phyloP scores from a whole-genome alignment of 2,797 vertebrate genomes.

The Lutjanus argentimaculatus region DNA sequence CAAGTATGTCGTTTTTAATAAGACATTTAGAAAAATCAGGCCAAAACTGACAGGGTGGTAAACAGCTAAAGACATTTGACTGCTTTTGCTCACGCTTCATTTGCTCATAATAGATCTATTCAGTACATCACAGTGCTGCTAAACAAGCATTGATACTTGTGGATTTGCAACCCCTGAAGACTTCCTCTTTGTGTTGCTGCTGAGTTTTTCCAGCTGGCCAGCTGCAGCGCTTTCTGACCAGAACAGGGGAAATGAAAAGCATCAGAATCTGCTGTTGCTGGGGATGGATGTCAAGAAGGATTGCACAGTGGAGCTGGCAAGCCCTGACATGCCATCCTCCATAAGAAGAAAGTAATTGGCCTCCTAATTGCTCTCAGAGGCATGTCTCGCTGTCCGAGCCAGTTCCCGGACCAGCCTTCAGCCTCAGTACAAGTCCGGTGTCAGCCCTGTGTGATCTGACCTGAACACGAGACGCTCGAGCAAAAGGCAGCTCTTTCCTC shows the following conservation, averaged over 20 bases:
- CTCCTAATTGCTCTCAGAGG: constrained; percentile 76
- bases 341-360: constrained; percentile 75
- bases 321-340: constrained; percentile 62
- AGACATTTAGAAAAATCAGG: constrained; percentile 62
- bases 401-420: constrained; percentile 34
- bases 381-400: constrained; percentile 50
- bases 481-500: constrained; percentile 3
- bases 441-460: constrained; percentile 56
- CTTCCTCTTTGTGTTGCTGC: constrained; percentile 42
- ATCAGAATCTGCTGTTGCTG: constrained; percentile 42
- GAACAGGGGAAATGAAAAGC: constrained; percentile 44
- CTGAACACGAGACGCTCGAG: constrained; percentile 36
- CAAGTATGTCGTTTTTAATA: constrained; percentile 56
- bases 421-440: constrained; percentile 49
- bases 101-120: constrained; percentile 54
- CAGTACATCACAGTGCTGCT: constrained; percentile 30
- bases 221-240: constrained; percentile 31
- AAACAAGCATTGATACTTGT: constrained; percentile 40
- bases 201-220: constrained; percentile 54
- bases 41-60: constrained; percentile 44
- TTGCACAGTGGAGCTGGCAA: constrained; percentile 53
- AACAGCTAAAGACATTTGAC: constrained; percentile 37
- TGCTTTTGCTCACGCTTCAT: constrained; percentile 57
- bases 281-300: constrained; percentile 63
- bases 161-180: constrained; percentile 12